Evolutionary conservation across 2,888 invertebrate species (phyloP), one percentile per base, ranked within the genome.

Genomic region (Caenorhabditis auriculariae): DNA sequence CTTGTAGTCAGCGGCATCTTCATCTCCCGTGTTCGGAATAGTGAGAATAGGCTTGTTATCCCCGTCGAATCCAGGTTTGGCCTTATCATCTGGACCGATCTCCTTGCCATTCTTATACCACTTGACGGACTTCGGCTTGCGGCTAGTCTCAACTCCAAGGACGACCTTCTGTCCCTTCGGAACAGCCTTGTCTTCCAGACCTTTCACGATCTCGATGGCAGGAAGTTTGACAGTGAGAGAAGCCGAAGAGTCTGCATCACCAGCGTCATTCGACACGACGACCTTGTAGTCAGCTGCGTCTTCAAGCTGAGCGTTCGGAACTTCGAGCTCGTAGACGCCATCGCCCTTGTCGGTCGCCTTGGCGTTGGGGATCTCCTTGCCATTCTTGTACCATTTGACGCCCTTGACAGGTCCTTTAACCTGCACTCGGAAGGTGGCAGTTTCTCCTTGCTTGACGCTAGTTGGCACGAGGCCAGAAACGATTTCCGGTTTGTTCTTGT

Each of bases 111-210:
- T 81, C 55, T 82, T 82, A 60, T 80, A 72, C 94, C 94, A 95
- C 78, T 88, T 89, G 21, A 94, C 87, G 60, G 87, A 88, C 60
- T 88, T 88, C 0, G 92, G 92, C 76, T 89, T 90, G 0, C 91
- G 89, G 82, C 90, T 88, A 0, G 70, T 67, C 58, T 74, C 69
- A 17, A 77, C 73, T 29, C 71, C 70, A 59, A 94, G 84, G 60
- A 88, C 89, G 41, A 93, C 86, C 0, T 89, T 89, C 54, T 90
- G 88, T 0, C 93, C 92, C 76, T 91, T 91, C 60, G 90, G 89
- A 4, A 93, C 88, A 0, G 82, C 81, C 55, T 76, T 76, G 81
- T 83, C 82, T 37, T 88, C 87, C 21, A 93, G 83, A 56, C 88
- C 88, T 82, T 90, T 89, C 15, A 62, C 59, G 46, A 75, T 73